Percentiles rank a stretch among this genome's conserved stretches.
Conservation (phyloP, 2,888 invertebrate genomes). For the Drosophila robusta region DNA sequence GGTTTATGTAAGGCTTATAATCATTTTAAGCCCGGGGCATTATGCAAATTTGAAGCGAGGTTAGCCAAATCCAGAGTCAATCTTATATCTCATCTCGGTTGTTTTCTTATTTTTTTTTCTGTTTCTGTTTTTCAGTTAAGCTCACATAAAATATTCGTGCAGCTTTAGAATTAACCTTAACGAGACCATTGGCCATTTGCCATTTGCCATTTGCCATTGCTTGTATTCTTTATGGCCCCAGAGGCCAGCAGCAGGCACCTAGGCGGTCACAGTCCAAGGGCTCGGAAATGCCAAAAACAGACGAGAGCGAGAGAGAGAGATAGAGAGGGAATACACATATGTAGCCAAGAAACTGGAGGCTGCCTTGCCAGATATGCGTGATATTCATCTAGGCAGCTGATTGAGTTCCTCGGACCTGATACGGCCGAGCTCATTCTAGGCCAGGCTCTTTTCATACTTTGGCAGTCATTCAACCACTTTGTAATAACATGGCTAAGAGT, state of each 20-base stretch:
- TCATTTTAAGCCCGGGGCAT: slow-evolving; percentile 39
- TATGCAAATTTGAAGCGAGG: slow-evolving; percentile 60
- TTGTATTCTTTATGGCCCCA: slow-evolving; percentile 34
- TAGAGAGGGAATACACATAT: not conserved
- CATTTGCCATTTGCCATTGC: slow-evolving; percentile 22
- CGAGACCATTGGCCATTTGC: slow-evolving; percentile 28
- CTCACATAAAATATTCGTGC: slow-evolving; percentile 16
- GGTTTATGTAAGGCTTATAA: slow-evolving; percentile 26
- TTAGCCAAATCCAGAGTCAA: slow-evolving; percentile 19
- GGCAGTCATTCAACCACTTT: slow-evolving; percentile 72
- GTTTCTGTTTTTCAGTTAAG: not conserved
- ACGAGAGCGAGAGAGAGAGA: not conserved
- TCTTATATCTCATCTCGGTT: slow-evolving; percentile 12
- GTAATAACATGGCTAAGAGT: slow-evolving; percentile 79
- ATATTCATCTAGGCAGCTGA: slow-evolving; percentile 35
- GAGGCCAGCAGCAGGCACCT: slow-evolving; percentile 3
- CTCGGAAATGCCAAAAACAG: slow-evolving; percentile 20
- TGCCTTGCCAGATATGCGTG: slow-evolving; percentile 5
- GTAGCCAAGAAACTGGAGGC: not conserved
- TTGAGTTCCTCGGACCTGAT: slow-evolving; percentile 27
- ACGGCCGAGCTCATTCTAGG: not conserved
- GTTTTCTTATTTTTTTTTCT: not conserved
- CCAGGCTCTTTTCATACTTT: slow-evolving; percentile 2
- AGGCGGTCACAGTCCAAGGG: slow-evolving; percentile 10
- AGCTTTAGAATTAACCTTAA: slow-evolving; percentile 26